Base-by-base conservation (phyloP, 2,797 vertebrate species). In the Avahi laniger region DNA sequence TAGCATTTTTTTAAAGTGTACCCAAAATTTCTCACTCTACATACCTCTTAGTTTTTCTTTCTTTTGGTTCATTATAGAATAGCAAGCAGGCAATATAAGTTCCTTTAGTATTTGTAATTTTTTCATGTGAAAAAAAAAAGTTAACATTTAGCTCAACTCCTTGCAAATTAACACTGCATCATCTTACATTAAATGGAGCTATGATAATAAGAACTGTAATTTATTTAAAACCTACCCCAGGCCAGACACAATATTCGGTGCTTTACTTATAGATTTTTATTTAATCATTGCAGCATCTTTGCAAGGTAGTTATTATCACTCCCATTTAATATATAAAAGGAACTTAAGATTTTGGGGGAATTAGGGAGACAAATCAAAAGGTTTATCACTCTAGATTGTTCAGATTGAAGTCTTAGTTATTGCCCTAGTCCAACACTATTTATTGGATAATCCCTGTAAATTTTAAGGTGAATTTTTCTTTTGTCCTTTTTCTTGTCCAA, bases 1-100 rank as follows among this genome's bases (percentile, higher is more conserved):
- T 15, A 78, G 61, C 59, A 69, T 78, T 94, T 96, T 96, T 89
- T 59, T 52, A 48, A 94, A 85, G 72, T 10, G 33, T 79, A 43
- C 13, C 67, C 38, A 57, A 59, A 80, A 70, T 50, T 76, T 91
- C 61, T 87, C 82, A n/a, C 35, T 78, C 70, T 65, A 41, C 1
- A 17, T 50, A 28, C 12, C 48, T 83, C 46, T 48, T 10, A 35
- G 35, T 24, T 67, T 81, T 85, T 10, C 14, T 93, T 83, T 95
- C 85, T 80, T 94, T 93, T 43, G 33, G 59, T 43, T 87, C 59
- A 76, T 61, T 88, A 69, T 70, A 88, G 38, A n/a, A 61, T 8
- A 65, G 17, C 22, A 50, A 88, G 50, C 8, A 41, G 43, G 61
- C 80, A 59, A 12, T 24, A 30, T 30, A 48, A 52, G 83, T 90